Evolutionary conservation across 1,140 invertebrate species (phyloP), one percentile per base, ranked within the genome.

Genomic region (Drosophila willistoni): DNA sequence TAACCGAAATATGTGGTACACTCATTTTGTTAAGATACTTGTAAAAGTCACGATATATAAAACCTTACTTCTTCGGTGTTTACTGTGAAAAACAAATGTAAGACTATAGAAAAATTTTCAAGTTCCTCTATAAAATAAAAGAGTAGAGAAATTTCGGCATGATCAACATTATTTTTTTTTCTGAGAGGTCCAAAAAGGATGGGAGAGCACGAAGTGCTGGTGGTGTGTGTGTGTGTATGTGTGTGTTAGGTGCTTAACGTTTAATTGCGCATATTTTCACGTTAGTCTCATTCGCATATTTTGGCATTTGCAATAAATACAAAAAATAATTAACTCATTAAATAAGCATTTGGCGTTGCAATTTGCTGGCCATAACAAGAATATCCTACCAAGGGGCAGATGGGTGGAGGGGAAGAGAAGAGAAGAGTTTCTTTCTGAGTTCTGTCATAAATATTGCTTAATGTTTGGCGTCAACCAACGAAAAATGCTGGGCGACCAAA

Each of bases 311-410:
- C 83, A 87, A 86, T 86, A 86, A 87, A 89, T 87, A 87, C 73
- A 83, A 77, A 83, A 87, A 87, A 87, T 87, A 87, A 87, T 87
- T 87, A 87, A 89, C 84, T 87, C 83, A 89, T 87, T 87, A 87
- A 89, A 87, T 83, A 83, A 80, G 83, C 84, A 87, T 87, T 89
- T 87, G 83, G 83, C 79, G 83, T 72, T 87, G 77, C 81, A 80
- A 83, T 82, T 79, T 69, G 80, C 66, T 71, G 66, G 66, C 36
- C 51, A 17, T 60, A 13, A 13, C 34, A 60, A 14, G 61, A 22
- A 51, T 5, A 51, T 22, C 17, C 5, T 51, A 14, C 9, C 1
- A 19, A 10, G 42, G 2, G 4, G 13, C n/a, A n/a, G n/a, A n/a
- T n/a, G n/a, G n/a, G n/a, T 7, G 41, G 6, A 17, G n/a, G 42